Evolutionary conservation across 2,797 vertebrate genomes (phyloP), one percentile per base, ranked within the genome.

Genomic region (Sardinella longiceps): DNA sequence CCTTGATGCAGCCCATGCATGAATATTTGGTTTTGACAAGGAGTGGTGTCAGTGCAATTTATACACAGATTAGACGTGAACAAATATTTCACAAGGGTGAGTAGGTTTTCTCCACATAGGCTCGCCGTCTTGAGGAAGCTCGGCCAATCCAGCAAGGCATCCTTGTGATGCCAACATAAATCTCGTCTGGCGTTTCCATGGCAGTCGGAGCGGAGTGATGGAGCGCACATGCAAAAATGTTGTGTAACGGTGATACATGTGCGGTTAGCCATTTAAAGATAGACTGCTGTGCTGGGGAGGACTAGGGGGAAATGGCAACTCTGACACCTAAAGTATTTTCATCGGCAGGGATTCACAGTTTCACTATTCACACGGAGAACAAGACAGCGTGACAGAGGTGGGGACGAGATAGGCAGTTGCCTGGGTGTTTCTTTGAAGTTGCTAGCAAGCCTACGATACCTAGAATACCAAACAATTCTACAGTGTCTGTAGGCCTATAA

Each of bases 201-300:
- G 14, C 3, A 7, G 33, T 74, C 15, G 66, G 7, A 23, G 15
- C 15, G 18, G 33, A 74, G 30, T 5, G 30, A 74, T 70, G 63
- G 45, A 10, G 45, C 15, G 70, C 3, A 43, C 46, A 53, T 84
- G 70, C 11, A 56, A 23, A 80, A 46, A 80, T 46, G 51, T 37
- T 33, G 18, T 53, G 18, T 56, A 84, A 43, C 58, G 20, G 7
- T 43, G 11, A 84, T 58, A 80, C 53, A 53, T 80, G 50, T 80
- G 20, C 48, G 23, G 20, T 39, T 80, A 33, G 74, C 46, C 80
- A 53, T 80, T 23, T 80, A 43, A 43, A 37, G 50, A 33, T 33
- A 18, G 66, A 77, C 23, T 53, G 48, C 48, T 0, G 63, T 1
- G 28, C 15, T 33, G 25, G 33, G 66, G 2, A 77, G 82, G 48